Conservation (phyloP, 2,888 invertebrate genomes). For the Sarcophaga variegata region DNA sequence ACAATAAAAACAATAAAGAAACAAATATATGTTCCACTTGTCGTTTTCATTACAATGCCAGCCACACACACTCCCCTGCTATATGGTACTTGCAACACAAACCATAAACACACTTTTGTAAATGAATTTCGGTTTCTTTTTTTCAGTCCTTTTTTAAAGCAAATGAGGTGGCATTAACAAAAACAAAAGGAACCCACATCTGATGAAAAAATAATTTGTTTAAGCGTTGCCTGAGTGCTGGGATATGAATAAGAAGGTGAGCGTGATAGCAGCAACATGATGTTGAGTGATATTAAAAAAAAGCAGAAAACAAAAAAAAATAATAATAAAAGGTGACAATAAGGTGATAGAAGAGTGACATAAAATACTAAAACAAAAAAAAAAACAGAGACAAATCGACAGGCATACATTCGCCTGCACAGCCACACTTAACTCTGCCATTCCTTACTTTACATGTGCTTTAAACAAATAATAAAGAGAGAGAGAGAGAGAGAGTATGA, state of each 20-base stretch:
- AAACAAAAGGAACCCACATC: constrained; percentile 7
- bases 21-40: constrained; percentile 45
- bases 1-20: constrained; percentile 8
- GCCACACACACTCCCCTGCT: constrained; percentile 8
- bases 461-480: no score
- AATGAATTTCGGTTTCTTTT: constrained; percentile 22
- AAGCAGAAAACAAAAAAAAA: neutral
- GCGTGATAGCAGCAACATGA: neutral
- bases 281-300: neutral
- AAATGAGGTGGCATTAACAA: constrained; percentile 54
- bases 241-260: constrained; percentile 2
- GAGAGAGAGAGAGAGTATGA: no score
- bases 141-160: constrained; percentile 23
- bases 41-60: constrained; percentile 10
- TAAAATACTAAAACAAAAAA: neutral
- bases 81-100: neutral
- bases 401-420: neutral
- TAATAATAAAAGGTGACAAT: constrained; percentile 62
- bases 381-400: constrained; percentile 1
- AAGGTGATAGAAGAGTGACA: constrained; percentile 56
- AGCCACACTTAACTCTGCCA: neutral
- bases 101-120: constrained; percentile 38
- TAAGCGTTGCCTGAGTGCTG: constrained; percentile 18
- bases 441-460: neutral
- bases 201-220: constrained; percentile 56